A percentile compares a stretch with the other conserved stretches of the same genome.
These are phyloP conservation scores for Sphenodon punctatus DNA, from an alignment of 2,797 vertebrate species.

Conservation along the genomic window DNA sequence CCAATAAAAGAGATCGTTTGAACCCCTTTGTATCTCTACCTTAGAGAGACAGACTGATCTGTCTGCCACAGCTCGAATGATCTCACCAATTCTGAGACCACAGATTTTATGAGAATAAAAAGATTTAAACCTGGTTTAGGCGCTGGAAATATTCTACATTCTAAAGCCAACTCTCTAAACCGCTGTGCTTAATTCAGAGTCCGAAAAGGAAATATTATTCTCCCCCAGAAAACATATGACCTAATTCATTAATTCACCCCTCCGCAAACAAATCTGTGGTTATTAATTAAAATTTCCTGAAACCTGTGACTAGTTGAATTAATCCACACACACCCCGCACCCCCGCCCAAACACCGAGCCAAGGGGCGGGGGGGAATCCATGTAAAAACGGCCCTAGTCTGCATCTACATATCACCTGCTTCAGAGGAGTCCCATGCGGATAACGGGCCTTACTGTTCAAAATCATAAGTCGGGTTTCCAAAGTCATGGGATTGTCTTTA, in stretches of 20 bases:
- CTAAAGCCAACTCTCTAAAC: neutral
- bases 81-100: neutral
- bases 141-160: neutral
- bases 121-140: neutral
- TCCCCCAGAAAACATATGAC: constrained; percentile 24
- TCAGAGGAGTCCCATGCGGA: constrained; percentile 53
- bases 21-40: too few species aligned
- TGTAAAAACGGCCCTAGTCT: too few species aligned
- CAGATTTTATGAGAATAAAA: constrained; percentile 42
- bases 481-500: too few species aligned
- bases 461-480: too few species aligned
- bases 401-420: constrained; percentile 38
- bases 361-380: too few species aligned
- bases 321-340: too few species aligned
- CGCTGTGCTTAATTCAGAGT: neutral
- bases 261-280: too few species aligned
- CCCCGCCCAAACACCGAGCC: too few species aligned
- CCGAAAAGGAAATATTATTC: constrained; percentile 7
- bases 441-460: constrained; percentile 51
- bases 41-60: constrained; percentile 14
- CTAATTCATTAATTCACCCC: constrained; percentile 28
- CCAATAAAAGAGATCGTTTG: too few species aligned
- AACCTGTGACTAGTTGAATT: constrained; percentile 34
- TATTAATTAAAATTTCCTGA: constrained; percentile 30
- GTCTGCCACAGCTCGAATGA: neutral